These are phyloP conservation scores for Pseudorhombus dupliciocellatus DNA, from an alignment of 2,113 vertebrate species.

Conservation along the genomic window DNA sequence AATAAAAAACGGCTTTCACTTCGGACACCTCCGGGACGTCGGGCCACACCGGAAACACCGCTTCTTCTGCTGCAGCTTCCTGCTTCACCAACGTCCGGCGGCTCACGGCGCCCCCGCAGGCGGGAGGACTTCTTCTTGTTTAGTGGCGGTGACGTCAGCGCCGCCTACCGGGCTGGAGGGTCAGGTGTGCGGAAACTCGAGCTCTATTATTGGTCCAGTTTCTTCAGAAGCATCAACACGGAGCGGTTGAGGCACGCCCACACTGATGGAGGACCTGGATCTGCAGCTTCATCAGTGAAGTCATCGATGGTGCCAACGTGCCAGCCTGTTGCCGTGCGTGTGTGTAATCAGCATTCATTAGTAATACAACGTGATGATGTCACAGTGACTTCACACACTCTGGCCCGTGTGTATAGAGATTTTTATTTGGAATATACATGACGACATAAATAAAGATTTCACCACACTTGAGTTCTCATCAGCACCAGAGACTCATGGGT, in stretches of 20 bases:
- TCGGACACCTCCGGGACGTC: not conserved
- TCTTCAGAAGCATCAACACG: too few species aligned
- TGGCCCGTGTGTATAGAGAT: slow-evolving; percentile 26
- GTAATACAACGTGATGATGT: too few species aligned
- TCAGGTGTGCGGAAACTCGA: too few species aligned
- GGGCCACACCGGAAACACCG: slow-evolving; percentile 19
- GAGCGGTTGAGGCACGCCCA: too few species aligned
- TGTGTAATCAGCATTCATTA: too few species aligned
- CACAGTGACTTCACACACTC: not conserved
- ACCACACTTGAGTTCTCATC: slow-evolving; percentile 50
- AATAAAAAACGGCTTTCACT: not conserved
- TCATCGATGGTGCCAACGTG: too few species aligned
- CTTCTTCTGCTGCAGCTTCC: slow-evolving; percentile 2
- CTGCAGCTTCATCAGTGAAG: too few species aligned
- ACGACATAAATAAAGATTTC: slow-evolving; percentile 74
- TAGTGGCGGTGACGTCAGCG: too few species aligned
- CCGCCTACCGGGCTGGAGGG: too few species aligned
- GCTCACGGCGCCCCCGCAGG: not conserved
- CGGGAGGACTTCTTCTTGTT: not conserved
- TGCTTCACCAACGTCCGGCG: not conserved
- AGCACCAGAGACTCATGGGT: slow-evolving; percentile 39
- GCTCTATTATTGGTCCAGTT: too few species aligned
- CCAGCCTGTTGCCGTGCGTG: too few species aligned
- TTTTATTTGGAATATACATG: slow-evolving; percentile 63
- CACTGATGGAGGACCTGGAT: too few species aligned